Evolutionary conservation across 2,113 vertebrate genomes (phyloP).

Genomic region (Mesocricetus auratus): DNA sequence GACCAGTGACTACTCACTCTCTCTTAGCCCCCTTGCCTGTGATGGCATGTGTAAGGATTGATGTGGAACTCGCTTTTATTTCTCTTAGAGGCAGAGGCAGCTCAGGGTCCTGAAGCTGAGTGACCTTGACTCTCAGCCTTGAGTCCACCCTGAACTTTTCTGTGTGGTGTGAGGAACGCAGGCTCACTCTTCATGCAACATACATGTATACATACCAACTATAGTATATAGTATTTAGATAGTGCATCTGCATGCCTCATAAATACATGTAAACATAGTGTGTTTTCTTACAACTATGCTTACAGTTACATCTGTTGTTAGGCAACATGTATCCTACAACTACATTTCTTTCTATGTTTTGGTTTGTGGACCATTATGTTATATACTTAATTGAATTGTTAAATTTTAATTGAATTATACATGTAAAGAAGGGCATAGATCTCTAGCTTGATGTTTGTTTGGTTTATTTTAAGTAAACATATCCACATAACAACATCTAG

Average conservation of each 20-base stretch:
- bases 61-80: rapidly evolving
- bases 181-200: not conserved
- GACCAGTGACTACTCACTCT: not conserved
- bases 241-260: not conserved
- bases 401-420: conserved; percentile 25
- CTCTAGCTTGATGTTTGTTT: not conserved
- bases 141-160: not conserved
- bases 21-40: not conserved
- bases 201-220: not conserved
- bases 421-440: not conserved
- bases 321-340: not conserved
- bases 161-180: not conserved
- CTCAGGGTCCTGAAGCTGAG: not conserved
- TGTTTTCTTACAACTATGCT: not conserved
- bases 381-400: not conserved
- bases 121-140: not conserved
- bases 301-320: not conserved
- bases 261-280: not conserved
- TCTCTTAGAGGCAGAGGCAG: not conserved
- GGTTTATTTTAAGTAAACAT: not conserved
- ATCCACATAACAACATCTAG: not conserved
- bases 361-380: not conserved
- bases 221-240: not conserved
- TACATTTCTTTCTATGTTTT: not conserved
- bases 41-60: not conserved